Evolutionary conservation across 2,113 vertebrate species (phyloP), one percentile per base, ranked within the genome.

Genomic region (Eublepharis macularius): DNA sequence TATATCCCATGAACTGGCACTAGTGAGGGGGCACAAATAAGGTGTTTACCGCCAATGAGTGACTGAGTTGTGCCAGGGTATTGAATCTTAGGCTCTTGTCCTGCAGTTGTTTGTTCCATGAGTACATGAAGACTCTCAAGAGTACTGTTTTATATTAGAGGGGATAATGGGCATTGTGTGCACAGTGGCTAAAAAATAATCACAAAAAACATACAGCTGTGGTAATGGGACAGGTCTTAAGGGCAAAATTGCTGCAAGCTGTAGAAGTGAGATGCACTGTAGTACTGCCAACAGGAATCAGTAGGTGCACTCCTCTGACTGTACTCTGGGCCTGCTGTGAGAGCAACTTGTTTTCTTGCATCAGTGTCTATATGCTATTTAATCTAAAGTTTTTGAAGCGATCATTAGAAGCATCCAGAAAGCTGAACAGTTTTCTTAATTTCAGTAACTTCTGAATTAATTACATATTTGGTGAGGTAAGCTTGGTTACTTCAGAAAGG

Each of bases 161-260:
- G 51, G 51, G 5, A 21, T 60, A 45, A 66, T 76, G 19, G 63
- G n/a, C n/a, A 76, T 36, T 54, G 12, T 24, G 19, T n/a, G 49
- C 12, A 8, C 45, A 41, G 47, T 66, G n/a, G 34, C 66, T 79
- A 26, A 17, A 85, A 85, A 77, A 43, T 32, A 32, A 7, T 76
- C 3, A 43, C 45, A 34, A 47, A 11, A 26, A 45, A 74, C 11
- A 45, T 11, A 29, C 6, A 21, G 3, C 24, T 45, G 39, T 74
- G 72, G 39, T 26, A 45, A 74, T 43, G 66, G 32, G 66, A 4
- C 45, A 78, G 26, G 39, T 88, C 86, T 90, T 68, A 63, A 68
- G 47, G n/a, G 6, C 2, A 13, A 1, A 54, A 17, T 17, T 54
- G 72, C 45, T 29, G 14, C 4, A 34, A 82, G 4, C 1, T 57